Conservation (phyloP, 2,797 vertebrate genomes). For the Typhlichthys eigenmanni region DNA sequence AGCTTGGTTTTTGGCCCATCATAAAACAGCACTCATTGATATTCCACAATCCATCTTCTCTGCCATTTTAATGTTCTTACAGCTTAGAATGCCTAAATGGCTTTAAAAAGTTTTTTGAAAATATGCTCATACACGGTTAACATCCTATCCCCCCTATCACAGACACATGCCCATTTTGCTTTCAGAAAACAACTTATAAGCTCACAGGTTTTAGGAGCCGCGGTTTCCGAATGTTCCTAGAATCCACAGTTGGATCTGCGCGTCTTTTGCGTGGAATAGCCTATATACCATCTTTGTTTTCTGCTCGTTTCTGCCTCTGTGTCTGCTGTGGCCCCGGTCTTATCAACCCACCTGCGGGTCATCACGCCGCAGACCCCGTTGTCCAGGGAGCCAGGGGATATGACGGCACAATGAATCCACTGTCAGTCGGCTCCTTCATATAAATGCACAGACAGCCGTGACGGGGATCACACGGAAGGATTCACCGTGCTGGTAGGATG, state of each 20-base stretch:
- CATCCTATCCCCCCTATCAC: constrained; percentile 4
- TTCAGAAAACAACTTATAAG: constrained; percentile 23
- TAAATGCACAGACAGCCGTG: constrained; percentile 20
- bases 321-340: not conserved
- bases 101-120: constrained; percentile 22
- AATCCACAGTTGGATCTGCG: constrained; percentile 9
- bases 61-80: constrained; percentile 12
- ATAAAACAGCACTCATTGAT: constrained; percentile 8
- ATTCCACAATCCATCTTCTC: not conserved
- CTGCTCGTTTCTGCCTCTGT: constrained; percentile 10
- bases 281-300: not conserved
- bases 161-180: not conserved
- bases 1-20: constrained; percentile 11
- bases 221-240: constrained; percentile 13
- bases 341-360: constrained; percentile 26
- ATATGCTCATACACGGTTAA: constrained; percentile 15
- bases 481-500: constrained; percentile 22
- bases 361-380: constrained; percentile 9
- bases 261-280: constrained; percentile 6
- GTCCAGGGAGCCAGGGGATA: constrained; percentile 25
- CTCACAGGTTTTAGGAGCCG: constrained; percentile 19
- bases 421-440: constrained; percentile 30
- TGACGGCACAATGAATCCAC: constrained; percentile 21
- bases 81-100: constrained; percentile 12
- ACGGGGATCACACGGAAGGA: constrained; percentile 31